Evolutionary conservation across 2,888 invertebrate species (phyloP).

Genomic region (Drosophila subsilvestris): DNA sequence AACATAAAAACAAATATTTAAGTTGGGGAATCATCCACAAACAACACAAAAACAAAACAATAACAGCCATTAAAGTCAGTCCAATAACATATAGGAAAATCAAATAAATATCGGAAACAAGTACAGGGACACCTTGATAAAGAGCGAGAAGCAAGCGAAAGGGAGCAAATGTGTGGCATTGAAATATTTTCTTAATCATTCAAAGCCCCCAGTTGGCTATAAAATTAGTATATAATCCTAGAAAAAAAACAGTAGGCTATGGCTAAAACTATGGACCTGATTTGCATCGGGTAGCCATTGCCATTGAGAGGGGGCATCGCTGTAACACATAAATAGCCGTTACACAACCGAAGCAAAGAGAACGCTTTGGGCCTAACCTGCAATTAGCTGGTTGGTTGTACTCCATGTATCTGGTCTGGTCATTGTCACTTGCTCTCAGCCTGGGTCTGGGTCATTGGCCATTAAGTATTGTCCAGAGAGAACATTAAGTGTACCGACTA

Average conservation of each 20-base stretch:
- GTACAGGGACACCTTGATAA: conserved; percentile 13
- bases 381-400: conserved; percentile 34
- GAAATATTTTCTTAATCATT: conserved; percentile 12
- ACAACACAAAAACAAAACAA: conserved; percentile 10
- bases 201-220: not conserved
- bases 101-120: conserved; percentile 51
- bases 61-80: not conserved
- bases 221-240: not conserved
- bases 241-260: not conserved
- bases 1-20: conserved; percentile 32
- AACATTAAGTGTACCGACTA: not conserved
- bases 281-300: not conserved
- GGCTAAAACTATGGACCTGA: conserved; percentile 17
- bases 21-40: conserved; percentile 45
- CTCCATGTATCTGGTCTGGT: conserved; percentile 5
- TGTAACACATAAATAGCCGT: not conserved
- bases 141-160: not conserved
- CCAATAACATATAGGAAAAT: conserved; percentile 12
- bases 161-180: conserved; percentile 5
- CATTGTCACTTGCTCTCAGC: conserved; percentile 41
- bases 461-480: not conserved
- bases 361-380: conserved; percentile 13
- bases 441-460: conserved; percentile 47
- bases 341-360: conserved; percentile 2
- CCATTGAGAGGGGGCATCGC: not conserved